phyloP scores from a whole-genome alignment of 2,797 vertebrate species.

The Enoplosus armatus region DNA sequence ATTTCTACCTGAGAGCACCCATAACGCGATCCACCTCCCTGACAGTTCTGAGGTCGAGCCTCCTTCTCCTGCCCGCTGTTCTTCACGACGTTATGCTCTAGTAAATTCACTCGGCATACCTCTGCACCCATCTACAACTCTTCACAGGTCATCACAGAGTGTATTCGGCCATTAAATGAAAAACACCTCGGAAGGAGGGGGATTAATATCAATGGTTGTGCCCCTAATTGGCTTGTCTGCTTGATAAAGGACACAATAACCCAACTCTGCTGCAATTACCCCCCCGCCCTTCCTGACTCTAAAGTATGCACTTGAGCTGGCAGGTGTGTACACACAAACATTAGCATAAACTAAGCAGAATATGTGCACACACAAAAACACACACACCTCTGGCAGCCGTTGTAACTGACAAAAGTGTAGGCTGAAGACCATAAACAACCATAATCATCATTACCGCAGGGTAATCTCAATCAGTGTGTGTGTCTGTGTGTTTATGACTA shows the following conservation, averaged over 20 bases:
- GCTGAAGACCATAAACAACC: slow-evolving; percentile 74
- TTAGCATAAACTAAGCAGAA: slow-evolving; percentile 17
- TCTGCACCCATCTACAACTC: slow-evolving; percentile 60
- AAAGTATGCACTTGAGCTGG: slow-evolving; percentile 36
- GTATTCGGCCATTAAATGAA: slow-evolving; percentile 76
- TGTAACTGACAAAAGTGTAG: slow-evolving; percentile 69
- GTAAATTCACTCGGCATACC: slow-evolving; percentile 71
- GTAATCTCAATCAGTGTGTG: slow-evolving; percentile 69
- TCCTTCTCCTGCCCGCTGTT: slow-evolving; percentile 36
- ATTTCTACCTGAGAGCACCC: slow-evolving; percentile 68
- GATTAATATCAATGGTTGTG: slow-evolving; percentile 79
- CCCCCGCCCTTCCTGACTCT: slow-evolving; percentile 18
- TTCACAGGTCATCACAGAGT: slow-evolving; percentile 74
- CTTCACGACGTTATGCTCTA: slow-evolving; percentile 55
- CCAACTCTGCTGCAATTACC: slow-evolving; percentile 51
- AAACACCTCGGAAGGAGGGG: slow-evolving; percentile 59
- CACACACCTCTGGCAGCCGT: slow-evolving; percentile 46
- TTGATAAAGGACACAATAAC: slow-evolving; percentile 80
- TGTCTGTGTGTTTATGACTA: slow-evolving; percentile 52
- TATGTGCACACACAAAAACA: slow-evolving; percentile 34
- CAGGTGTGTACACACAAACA: slow-evolving; percentile 30
- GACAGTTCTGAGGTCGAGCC: slow-evolving; percentile 47
- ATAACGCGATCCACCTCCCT: slow-evolving; percentile 61
- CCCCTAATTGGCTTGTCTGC: slow-evolving; percentile 80
- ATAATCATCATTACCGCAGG: slow-evolving; percentile 75